Evolutionary conservation across 2,113 vertebrate genomes (phyloP).

Genomic region (Chitala chitala): DNA sequence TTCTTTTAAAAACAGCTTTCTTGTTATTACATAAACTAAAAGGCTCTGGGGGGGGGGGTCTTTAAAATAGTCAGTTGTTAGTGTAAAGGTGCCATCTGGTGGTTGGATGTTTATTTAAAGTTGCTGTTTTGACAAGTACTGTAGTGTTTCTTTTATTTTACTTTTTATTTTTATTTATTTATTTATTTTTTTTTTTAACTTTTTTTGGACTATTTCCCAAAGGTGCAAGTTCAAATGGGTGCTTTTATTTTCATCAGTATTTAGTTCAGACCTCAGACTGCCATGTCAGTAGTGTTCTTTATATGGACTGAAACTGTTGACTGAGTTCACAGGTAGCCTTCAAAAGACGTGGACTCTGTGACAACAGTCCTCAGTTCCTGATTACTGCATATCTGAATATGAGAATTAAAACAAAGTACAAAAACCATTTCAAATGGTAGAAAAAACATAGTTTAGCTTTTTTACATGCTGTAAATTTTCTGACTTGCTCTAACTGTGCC

Average conservation of each 20-base stretch:
- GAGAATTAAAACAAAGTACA: not conserved
- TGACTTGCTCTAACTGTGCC: not conserved
- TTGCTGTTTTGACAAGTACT: too few relatives aligned
- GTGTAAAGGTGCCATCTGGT: too few relatives aligned
- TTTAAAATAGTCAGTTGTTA: too few relatives aligned
- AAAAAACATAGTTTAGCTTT: not conserved
- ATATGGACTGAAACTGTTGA: not conserved
- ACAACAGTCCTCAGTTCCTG: not conserved
- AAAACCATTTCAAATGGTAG: not conserved
- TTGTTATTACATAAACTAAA: too few relatives aligned
- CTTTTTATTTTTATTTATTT: too few relatives aligned
- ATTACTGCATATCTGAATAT: too few relatives aligned
- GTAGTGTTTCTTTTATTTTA: too few relatives aligned
- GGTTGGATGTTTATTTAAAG: too few relatives aligned
- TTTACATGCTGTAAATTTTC: not conserved
- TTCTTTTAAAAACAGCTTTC: constrained; percentile 7
- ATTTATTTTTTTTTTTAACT: not conserved
- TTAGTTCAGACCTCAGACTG: not conserved
- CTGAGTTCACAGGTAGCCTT: not conserved
- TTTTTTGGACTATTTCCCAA: not conserved
- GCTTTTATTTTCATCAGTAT: not conserved
- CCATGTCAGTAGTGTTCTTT: not conserved
- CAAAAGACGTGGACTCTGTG: not conserved
- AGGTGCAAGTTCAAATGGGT: not conserved
- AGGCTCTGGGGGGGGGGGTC: too few relatives aligned